phyloP scores from a whole-genome alignment of 2,888 invertebrate genomes.

The Caenorhabditis sp. region DNA sequence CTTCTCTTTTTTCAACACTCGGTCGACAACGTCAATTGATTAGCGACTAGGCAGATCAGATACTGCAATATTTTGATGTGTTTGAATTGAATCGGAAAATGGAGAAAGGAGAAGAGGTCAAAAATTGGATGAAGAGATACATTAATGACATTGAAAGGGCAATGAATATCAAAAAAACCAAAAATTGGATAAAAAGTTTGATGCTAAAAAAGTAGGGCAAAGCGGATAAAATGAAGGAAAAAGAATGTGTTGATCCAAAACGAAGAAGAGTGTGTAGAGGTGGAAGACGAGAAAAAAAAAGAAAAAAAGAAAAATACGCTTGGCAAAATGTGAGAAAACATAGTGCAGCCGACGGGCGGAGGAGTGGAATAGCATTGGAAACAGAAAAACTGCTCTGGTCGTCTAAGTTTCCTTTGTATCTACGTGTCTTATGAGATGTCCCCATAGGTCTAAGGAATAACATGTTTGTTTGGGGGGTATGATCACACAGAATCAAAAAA shows the following conservation, averaged over 20 bases:
- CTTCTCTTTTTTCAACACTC: background rate
- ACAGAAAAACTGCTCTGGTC: constrained; percentile 18
- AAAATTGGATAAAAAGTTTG: background rate
- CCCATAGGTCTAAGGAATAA: background rate
- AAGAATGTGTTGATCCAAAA: background rate
- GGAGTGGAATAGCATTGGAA: no score
- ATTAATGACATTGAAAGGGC: no score
- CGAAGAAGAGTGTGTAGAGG: background rate
- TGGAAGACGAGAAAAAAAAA: constrained; percentile 21
- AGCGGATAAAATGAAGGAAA: background rate
- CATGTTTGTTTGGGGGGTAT: background rate
- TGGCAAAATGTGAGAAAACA: constrained; percentile 39
- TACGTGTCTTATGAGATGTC: constrained; percentile 5
- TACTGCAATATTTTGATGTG: constrained; percentile 3
- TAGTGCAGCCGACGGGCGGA: constrained; percentile 51
- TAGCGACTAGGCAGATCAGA: no score
- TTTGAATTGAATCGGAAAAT: background rate
- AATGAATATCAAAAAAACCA: no score
- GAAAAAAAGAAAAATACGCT: constrained; percentile 27
- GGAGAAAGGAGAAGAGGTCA: background rate
- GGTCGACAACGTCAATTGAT: constrained; percentile 30
- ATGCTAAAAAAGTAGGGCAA: no score
- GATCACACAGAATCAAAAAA: background rate
- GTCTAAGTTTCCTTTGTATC: background rate
- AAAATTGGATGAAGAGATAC: no score